Conservation (phyloP, 2,113 vertebrate genomes). For the Polypterus senegalus region DNA sequence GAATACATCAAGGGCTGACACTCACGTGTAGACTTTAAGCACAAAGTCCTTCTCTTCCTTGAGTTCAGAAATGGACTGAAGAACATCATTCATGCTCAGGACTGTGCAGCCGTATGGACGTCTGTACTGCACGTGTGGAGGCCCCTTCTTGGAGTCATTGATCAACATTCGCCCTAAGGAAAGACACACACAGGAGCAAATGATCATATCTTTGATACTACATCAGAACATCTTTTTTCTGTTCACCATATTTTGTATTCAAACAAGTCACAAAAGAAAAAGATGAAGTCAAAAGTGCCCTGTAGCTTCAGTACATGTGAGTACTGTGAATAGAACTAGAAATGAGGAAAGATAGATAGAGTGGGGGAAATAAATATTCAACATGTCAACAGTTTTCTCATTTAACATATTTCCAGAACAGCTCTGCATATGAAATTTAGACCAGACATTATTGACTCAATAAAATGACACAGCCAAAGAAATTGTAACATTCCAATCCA, state of each 20-base stretch:
- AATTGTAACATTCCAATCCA: too few relatives aligned
- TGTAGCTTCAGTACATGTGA: not conserved
- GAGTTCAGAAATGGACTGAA: constrained; percentile 81
- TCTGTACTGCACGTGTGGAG: constrained; percentile 76
- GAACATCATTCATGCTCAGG: constrained; percentile 76
- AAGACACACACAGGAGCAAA: not conserved
- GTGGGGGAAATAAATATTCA: too few relatives aligned
- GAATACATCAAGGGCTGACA: constrained; percentile 18
- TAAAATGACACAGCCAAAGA: too few relatives aligned
- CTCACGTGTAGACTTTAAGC: constrained; percentile 95
- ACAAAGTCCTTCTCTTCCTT: constrained; percentile 96
- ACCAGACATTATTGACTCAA: too few relatives aligned
- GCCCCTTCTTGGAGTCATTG: constrained; percentile 89
- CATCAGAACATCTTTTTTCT: too few relatives aligned
- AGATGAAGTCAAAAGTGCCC: not conserved
- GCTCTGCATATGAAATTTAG: too few relatives aligned
- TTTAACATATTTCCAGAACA: too few relatives aligned
- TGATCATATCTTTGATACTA: not conserved
- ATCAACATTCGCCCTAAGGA: constrained; percentile 23
- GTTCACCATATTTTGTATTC: too few relatives aligned
- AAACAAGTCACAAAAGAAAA: not conserved
- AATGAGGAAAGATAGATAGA: not conserved
- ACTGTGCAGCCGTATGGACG: constrained; percentile 86
- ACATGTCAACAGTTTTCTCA: too few relatives aligned
- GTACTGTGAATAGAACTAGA: constrained; percentile 8